Evolutionary conservation across 2,113 vertebrate genomes (phyloP).

Genomic region (Oenanthe oenanthe): DNA sequence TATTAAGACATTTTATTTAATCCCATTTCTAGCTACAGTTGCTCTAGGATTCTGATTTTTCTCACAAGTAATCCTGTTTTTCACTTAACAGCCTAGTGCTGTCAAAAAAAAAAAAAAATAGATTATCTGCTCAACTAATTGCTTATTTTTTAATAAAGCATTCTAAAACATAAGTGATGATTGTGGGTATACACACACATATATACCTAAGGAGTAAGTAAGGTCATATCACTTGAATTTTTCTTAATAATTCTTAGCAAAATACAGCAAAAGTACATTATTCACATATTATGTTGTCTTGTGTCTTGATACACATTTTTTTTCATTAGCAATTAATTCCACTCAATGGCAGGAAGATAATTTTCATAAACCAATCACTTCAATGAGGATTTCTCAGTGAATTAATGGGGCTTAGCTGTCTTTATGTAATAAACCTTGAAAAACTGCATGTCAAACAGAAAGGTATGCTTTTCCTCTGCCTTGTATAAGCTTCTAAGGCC

Average conservation of each 20-base stretch:
- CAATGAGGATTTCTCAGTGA: background rate
- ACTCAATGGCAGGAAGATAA: background rate
- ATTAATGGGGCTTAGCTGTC: background rate
- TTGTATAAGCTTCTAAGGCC: background rate
- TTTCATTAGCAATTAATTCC: background rate
- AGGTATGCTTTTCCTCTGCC: background rate
- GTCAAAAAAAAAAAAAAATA: background rate
- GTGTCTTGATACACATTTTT: background rate
- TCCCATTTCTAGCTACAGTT: background rate
- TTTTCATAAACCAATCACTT: background rate
- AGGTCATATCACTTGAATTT: background rate
- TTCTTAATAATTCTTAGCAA: background rate
- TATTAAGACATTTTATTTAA: background rate
- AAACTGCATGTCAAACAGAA: background rate
- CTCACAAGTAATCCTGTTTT: background rate
- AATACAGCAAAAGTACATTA: background rate
- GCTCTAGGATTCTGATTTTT: background rate
- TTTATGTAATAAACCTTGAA: background rate
- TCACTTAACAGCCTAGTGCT: background rate
- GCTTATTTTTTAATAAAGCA: background rate
- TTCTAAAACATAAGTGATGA: background rate
- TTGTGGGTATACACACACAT: background rate
- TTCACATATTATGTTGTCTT: background rate
- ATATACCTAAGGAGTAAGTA: background rate
- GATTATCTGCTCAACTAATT: background rate